phyloP scores from a whole-genome alignment of 2,888 invertebrate genomes.

The Morpho achilles region DNA sequence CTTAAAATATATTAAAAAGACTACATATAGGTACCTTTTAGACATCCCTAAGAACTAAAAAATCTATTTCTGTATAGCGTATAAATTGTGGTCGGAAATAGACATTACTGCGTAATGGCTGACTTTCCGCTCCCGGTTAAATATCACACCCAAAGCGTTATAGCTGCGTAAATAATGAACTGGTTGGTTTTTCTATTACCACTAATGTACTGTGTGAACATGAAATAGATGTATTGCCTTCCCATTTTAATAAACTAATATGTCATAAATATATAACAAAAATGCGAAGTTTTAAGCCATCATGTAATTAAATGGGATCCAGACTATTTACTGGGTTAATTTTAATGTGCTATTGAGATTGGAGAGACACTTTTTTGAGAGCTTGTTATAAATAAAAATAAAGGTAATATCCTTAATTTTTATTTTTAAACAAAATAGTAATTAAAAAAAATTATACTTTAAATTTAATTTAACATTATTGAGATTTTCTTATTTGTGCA shows the following conservation, averaged over 20 bases:
- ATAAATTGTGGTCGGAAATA: not conserved
- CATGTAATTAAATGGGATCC: not conserved
- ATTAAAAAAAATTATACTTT: too few species aligned
- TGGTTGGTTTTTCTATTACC: slow-evolving; percentile 9
- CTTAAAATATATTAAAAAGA: too few species aligned
- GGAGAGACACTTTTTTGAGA: not conserved
- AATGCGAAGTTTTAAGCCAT: not conserved
- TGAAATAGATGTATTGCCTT: not conserved
- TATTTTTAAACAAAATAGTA: too few species aligned
- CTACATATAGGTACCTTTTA: too few species aligned
- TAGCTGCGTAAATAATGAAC: slow-evolving; percentile 11
- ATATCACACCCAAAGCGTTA: slow-evolving; percentile 10
- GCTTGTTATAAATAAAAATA: too few species aligned
- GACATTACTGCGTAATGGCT: slow-evolving; percentile 8
- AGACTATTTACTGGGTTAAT: not conserved
- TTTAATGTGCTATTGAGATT: not conserved
- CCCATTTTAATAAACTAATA: too few species aligned
- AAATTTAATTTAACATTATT: too few species aligned
- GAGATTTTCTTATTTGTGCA: too few species aligned
- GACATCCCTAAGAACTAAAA: too few species aligned
- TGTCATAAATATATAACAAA: too few species aligned
- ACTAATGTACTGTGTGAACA: slow-evolving; percentile 7
- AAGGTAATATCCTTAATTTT: too few species aligned
- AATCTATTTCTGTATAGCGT: too few species aligned
- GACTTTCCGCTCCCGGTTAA: slow-evolving; percentile 10